Evolutionary conservation across 2,113 vertebrate species (phyloP).

Genomic region (Petroica traversi): DNA sequence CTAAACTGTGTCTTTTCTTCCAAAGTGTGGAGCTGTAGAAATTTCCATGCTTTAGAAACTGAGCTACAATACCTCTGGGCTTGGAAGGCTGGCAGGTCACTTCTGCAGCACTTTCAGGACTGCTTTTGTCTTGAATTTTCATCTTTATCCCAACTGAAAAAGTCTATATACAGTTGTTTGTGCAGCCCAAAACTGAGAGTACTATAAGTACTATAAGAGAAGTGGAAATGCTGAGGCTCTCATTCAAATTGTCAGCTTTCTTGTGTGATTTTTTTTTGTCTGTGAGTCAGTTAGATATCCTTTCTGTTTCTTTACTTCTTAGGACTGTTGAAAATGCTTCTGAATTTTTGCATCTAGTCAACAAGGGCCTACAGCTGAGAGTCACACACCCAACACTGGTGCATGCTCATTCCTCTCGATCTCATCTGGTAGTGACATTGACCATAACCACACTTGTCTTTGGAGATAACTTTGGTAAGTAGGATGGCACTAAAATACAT

Average conservation of each 20-base stretch:
- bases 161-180: not conserved
- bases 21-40: not conserved
- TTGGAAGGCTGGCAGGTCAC: not conserved
- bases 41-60: not conserved
- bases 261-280: not conserved
- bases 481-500: not conserved
- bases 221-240: not conserved
- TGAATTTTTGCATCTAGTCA: slow-evolving; percentile 76
- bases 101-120: not conserved
- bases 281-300: not conserved
- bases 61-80: not conserved
- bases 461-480: slow-evolving; percentile 70
- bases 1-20: not conserved
- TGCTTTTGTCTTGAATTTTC: not conserved
- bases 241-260: not conserved
- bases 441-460: slow-evolving; percentile 68
- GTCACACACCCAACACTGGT: slow-evolving; percentile 77
- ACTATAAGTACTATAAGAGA: not conserved
- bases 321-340: slow-evolving; percentile 73
- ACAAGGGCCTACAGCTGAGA: slow-evolving; percentile 68
- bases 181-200: not conserved
- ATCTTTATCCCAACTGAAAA: not conserved
- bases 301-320: not conserved
- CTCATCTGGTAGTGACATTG: slow-evolving; percentile 83
- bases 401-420: slow-evolving; percentile 83